Evolutionary conservation across 2,888 invertebrate genomes (phyloP).

Genomic region (Idaea dimidiata): DNA sequence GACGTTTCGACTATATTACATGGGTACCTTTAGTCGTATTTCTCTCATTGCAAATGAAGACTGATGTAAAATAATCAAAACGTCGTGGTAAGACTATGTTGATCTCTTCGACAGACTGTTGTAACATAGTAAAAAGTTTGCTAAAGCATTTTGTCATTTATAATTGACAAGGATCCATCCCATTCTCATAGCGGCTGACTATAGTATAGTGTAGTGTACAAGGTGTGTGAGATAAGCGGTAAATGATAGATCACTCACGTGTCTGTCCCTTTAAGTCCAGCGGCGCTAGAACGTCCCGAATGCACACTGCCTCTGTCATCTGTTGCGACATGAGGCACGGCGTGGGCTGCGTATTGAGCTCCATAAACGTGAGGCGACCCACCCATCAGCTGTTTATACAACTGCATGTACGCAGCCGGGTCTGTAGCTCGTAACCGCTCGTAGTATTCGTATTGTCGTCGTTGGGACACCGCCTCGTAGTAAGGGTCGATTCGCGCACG

Average conservation of each 20-base stretch:
- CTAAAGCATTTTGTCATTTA: too few species aligned
- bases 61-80: too few species aligned
- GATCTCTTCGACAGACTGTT: too few species aligned
- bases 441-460: slow-evolving; percentile 87
- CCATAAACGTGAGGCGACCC: too few species aligned
- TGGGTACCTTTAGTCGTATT: too few species aligned
- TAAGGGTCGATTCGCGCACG: slow-evolving; percentile 42
- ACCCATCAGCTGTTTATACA: slow-evolving; percentile 87
- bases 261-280: slow-evolving; percentile 83
- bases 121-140: too few species aligned
- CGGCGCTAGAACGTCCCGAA: slow-evolving; percentile 91
- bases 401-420: slow-evolving; percentile 89
- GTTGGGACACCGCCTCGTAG: slow-evolving; percentile 74
- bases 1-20: too few species aligned
- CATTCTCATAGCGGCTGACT: too few species aligned
- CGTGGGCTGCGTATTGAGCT: slow-evolving; percentile 27
- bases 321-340: too few species aligned
- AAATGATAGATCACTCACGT: slow-evolving; percentile 50
- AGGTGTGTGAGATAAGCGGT: not conserved
- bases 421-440: slow-evolving; percentile 88
- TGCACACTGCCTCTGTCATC: slow-evolving; percentile 90
- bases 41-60: too few species aligned
- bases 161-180: too few species aligned
- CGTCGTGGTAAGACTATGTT: too few species aligned
- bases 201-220: not conserved